Percentiles rank a stretch among this genome's conserved stretches.
Conservation (phyloP, 2,113 vertebrate genomes). For the Cyanoliseus patagonus region DNA sequence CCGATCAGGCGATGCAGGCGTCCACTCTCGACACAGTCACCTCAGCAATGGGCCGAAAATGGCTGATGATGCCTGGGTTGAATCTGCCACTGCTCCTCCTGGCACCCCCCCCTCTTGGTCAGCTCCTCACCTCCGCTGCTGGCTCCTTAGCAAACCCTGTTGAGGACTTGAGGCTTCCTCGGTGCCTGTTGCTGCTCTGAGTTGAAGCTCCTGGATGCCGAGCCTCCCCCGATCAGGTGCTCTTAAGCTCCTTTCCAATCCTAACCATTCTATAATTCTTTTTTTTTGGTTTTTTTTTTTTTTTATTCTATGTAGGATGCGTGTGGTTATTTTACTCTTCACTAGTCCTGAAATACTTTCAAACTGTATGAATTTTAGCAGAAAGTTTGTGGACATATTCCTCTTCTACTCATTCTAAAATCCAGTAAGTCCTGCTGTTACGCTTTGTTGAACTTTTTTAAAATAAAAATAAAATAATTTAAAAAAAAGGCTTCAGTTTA, state of each 20-base stretch:
- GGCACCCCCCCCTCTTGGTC: too few relatives aligned
- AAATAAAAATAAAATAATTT: neutral
- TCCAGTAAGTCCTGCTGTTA: neutral
- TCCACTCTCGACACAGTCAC: too few relatives aligned
- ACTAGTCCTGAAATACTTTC: neutral
- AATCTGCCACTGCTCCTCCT: too few relatives aligned
- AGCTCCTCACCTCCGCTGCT: too few relatives aligned
- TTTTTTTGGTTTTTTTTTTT: neutral
- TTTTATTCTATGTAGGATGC: neutral
- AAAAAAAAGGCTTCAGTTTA: rapidly evolving
- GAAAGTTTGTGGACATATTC: neutral
- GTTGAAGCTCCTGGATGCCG: too few relatives aligned
- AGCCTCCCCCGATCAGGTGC: too few relatives aligned
- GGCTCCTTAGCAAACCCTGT: too few relatives aligned
- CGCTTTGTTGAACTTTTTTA: neutral
- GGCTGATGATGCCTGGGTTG: too few relatives aligned
- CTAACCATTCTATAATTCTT: neutral
- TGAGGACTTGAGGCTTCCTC: too few relatives aligned
- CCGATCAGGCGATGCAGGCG: too few relatives aligned
- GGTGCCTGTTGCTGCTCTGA: too few relatives aligned
- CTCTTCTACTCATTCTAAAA: neutral
- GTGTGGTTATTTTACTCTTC: neutral
- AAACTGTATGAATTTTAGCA: neutral
- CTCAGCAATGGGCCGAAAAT: too few relatives aligned
- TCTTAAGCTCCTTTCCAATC: neutral